Evolutionary conservation across 2,797 vertebrate species (phyloP).

Genomic region (Melanogrammus aeglefinus): DNA sequence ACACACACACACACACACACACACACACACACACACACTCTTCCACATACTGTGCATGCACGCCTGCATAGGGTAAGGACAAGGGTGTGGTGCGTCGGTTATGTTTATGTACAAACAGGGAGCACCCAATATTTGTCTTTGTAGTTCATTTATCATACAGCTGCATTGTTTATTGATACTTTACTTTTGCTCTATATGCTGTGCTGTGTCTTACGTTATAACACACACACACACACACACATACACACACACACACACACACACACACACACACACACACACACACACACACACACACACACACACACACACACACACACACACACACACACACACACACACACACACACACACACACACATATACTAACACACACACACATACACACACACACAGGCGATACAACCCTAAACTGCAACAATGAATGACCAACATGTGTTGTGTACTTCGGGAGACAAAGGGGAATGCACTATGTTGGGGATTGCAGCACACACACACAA

Average conservation of each 20-base stretch:
- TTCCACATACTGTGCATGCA: conserved; percentile 14
- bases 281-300: conserved; percentile 17
- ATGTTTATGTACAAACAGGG: conserved; percentile 42
- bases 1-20: conserved; percentile 10
- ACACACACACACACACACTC: conserved; percentile 26
- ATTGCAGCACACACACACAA: conserved; percentile 15
- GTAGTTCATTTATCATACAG: conserved; percentile 44
- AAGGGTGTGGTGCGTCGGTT: conserved; percentile 29
- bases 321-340: conserved; percentile 21
- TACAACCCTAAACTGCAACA: conserved; percentile 21
- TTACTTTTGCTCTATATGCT: conserved; percentile 51
- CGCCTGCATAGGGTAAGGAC: conserved; percentile 24
- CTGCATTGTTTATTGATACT: conserved; percentile 42
- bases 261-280: conserved; percentile 15
- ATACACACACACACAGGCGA: conserved; percentile 10
- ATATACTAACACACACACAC: conserved; percentile 23
- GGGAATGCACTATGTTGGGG: conserved; percentile 33
- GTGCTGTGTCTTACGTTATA: conserved; percentile 29
- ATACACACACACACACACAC: conserved; percentile 14
- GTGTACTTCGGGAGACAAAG: conserved; percentile 22
- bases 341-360: conserved; percentile 17
- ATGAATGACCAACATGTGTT: conserved; percentile 34
- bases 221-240: conserved; percentile 25
- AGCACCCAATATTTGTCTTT: conserved; percentile 47
- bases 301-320: conserved; percentile 24